A percentile compares a stretch with the other conserved stretches of the same genome.
Evolutionary conservation across 2,797 vertebrate species (phyloP).

Genomic region (Choloepus didactylus): DNA sequence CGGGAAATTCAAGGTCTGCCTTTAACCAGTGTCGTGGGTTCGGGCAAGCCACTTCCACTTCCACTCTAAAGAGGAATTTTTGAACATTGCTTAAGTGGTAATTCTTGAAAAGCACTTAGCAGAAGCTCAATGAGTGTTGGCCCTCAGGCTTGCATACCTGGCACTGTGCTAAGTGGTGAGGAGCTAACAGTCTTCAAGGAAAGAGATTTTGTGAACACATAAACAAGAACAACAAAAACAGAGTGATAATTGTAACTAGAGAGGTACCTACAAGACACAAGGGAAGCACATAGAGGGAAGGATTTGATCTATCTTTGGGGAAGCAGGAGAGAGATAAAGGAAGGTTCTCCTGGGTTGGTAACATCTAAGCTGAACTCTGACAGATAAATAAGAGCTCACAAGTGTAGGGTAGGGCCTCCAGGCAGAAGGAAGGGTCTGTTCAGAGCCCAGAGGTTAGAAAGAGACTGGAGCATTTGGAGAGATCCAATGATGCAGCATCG

Average conservation of each 20-base stretch:
- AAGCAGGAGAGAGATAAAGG: neutral
- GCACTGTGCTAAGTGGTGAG: neutral
- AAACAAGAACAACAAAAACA: neutral
- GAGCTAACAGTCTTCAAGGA: neutral
- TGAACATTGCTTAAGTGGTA: neutral
- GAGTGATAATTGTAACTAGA: neutral
- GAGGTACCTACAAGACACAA: neutral
- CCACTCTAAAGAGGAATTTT: neutral
- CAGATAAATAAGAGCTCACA: neutral
- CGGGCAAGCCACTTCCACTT: neutral
- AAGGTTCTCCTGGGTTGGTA: neutral
- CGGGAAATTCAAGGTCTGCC: neutral
- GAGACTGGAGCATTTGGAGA: neutral
- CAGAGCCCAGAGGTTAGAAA: neutral
- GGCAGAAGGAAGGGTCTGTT: neutral
- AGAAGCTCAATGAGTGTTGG: neutral
- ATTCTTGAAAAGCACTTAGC: neutral
- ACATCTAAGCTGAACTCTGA: neutral
- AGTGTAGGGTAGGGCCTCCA: neutral
- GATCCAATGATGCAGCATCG: rapidly evolving
- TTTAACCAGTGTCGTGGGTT: neutral
- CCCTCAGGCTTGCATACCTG: rapidly evolving
- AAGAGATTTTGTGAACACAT: neutral
- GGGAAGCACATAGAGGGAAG: rapidly evolving
- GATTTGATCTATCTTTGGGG: neutral